Base-by-base conservation (phyloP, 2,113 vertebrate species). In the Callithrix jacchus region DNA sequence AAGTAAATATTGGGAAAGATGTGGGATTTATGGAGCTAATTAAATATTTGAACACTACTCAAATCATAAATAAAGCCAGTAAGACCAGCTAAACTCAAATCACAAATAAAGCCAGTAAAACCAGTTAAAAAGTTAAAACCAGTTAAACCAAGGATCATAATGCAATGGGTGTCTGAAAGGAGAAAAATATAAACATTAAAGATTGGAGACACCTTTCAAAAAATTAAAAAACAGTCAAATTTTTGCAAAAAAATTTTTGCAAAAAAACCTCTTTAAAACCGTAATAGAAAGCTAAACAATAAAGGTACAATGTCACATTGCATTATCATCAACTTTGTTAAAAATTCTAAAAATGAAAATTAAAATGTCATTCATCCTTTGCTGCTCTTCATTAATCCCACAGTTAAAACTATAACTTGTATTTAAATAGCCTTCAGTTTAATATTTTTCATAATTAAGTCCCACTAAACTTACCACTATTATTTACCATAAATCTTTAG, bases 341-440 rank as follows among this genome's bases (percentile, higher is more conserved):
- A 30, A 94, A 89, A 95, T 66, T 93, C 84, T 35, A 82, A 82
- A 96, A 74, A 45, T 56, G 58, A 70, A 96, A 95, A 77, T 54
- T 10, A 80, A 95, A 95, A 71, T 52, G 45, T 58, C 42, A 90
- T 85, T 92, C 7, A 42, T 61, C 88, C 32, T 87, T n/a, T 87
- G 32, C 40, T 81, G 49, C 90, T 88, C 88, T 95, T 96, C 47
- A 77, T 92, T 94, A 74, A 84, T 93, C 3, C 16, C 25, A 93
- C 0, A 84, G 61, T 80, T 87, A 76, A 79, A 92, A 74, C 37
- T 82, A 82, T 42, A 86, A 70, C 2, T 11, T 68, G 30, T 13
- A 81, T 61, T 94, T 96, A 93, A 87, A 90, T 30, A 84, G 66
- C 14, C 42, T 73, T 79, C 64, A 45, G 32, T 32, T 93, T 58